Percentiles rank a stretch among this genome's conserved stretches.
Conservation (phyloP, 2,888 invertebrate species). For the Escarpia spicata region DNA sequence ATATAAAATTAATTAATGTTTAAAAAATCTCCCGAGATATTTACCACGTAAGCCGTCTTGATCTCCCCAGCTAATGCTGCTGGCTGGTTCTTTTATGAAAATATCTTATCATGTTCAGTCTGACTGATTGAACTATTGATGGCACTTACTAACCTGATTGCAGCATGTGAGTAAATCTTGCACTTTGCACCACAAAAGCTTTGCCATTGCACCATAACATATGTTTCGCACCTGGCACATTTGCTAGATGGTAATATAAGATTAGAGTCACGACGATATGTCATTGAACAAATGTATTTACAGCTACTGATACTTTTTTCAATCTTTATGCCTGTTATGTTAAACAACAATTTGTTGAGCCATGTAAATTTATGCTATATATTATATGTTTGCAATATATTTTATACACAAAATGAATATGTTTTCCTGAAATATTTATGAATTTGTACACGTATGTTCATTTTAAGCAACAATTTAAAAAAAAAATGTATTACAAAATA, state of each 20-base stretch:
- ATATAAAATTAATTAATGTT: neutral
- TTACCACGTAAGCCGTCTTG: neutral
- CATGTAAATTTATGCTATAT: neutral
- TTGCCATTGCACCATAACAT: slow-evolving; percentile 5
- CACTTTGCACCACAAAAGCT: neutral
- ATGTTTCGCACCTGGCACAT: neutral
- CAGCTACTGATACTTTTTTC: neutral
- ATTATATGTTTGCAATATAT: neutral
- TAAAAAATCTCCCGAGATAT: neutral
- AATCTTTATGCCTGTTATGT: neutral
- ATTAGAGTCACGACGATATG: neutral
- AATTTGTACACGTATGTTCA: neutral
- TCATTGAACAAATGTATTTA: neutral
- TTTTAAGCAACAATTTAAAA: neutral
- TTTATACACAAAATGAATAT: neutral
- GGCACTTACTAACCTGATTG: neutral
- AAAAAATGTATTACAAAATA: neutral
- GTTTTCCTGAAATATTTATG: neutral
- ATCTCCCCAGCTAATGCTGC: neutral
- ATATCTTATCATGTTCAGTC: neutral
- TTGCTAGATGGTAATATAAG: neutral
- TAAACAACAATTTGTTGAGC: neutral
- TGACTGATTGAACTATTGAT: slow-evolving; percentile 18
- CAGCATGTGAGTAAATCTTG: neutral
- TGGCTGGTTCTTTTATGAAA: neutral